Evolutionary conservation across 2,888 invertebrate species (phyloP).

Genomic region (Gonocerus acuteangulatus): DNA sequence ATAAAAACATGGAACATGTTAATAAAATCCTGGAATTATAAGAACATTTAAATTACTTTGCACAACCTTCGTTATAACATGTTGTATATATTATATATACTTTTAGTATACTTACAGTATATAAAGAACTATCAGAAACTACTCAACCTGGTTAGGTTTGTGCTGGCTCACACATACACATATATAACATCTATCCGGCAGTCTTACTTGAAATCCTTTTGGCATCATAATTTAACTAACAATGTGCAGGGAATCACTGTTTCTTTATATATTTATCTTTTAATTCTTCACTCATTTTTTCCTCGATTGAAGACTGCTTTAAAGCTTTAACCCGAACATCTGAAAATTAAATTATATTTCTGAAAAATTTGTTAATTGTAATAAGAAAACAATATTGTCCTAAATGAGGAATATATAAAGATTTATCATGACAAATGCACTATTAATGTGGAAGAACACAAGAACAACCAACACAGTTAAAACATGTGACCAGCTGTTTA

Average conservation of each 20-base stretch:
- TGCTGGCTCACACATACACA: neutral
- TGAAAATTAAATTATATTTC: too few species aligned
- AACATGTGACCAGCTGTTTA: too few species aligned
- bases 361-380: neutral
- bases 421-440: too few species aligned
- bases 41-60: too few species aligned
- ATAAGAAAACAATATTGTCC: too few species aligned
- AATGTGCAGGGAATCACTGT: neutral
- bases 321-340: neutral
- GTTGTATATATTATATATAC: slow-evolving; percentile 16
- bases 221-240: neutral
- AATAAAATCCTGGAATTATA: too few species aligned
- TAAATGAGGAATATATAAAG: too few species aligned
- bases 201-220: neutral
- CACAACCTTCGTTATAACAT: neutral
- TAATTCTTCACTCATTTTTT: slow-evolving; percentile 19
- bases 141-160: neutral
- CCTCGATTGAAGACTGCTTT: neutral
- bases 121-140: slow-evolving; percentile 9
- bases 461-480: too few species aligned
- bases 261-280: slow-evolving; percentile 18
- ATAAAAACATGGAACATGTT: too few species aligned
- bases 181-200: neutral
- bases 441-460: too few species aligned
- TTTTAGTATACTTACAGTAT: slow-evolving; percentile 14